Evolutionary conservation across 2,888 invertebrate species (phyloP).

Genomic region (Rhamnusium bicolor): DNA sequence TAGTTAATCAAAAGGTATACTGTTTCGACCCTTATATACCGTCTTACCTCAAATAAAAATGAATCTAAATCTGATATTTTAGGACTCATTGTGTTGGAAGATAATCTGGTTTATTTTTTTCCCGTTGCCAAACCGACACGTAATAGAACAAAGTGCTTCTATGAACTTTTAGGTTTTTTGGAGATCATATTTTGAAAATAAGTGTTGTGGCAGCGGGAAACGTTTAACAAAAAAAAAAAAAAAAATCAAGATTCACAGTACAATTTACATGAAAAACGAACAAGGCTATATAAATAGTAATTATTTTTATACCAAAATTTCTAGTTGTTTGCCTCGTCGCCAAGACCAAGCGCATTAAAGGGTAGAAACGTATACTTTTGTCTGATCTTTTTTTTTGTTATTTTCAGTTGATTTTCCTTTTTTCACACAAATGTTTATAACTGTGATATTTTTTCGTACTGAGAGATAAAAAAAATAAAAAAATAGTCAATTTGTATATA

Average conservation of each 20-base stretch:
- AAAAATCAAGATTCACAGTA: neutral
- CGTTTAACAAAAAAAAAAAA: too few species aligned
- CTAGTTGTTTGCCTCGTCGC: neutral
- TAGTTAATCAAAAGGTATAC: neutral
- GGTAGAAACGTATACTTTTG: conserved; percentile 10
- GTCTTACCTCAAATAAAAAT: too few species aligned
- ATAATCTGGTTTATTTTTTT: too few species aligned
- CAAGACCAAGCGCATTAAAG: neutral
- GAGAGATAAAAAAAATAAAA: conserved; percentile 63
- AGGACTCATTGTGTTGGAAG: too few species aligned
- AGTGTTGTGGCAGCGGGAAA: neutral
- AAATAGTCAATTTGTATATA: conserved; percentile 69
- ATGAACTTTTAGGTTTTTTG: too few species aligned
- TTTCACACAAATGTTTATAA: conserved; percentile 61
- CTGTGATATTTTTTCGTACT: conserved; percentile 71
- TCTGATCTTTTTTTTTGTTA: conserved; percentile 31
- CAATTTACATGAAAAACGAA: neutral
- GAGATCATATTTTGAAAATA: too few species aligned
- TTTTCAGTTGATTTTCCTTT: conserved; percentile 25
- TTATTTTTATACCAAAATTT: neutral
- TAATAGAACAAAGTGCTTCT: too few species aligned
- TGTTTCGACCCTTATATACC: too few species aligned
- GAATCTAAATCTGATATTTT: too few species aligned
- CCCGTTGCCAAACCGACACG: too few species aligned
- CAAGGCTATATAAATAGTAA: neutral